A percentile compares a stretch with the other conserved stretches of the same genome.
These are phyloP conservation scores for Achroia grisella DNA, from an alignment of 1,140 invertebrate genomes.

Conservation along the genomic window DNA sequence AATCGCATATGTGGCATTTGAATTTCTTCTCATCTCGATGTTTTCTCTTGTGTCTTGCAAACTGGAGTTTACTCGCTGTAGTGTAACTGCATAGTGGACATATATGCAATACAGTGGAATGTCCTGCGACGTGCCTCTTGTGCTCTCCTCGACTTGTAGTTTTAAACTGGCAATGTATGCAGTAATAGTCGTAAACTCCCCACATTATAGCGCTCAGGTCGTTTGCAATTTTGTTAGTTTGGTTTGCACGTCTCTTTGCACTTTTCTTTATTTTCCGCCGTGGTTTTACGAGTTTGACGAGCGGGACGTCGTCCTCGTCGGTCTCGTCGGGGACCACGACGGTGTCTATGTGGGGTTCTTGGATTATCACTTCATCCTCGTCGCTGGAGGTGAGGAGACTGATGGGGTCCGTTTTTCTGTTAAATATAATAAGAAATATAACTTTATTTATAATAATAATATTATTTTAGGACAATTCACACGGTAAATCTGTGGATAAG, in stretches of 20 bases:
- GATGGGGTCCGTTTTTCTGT: slow-evolving; percentile 41
- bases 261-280: slow-evolving; percentile 4
- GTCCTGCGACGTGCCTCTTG: slow-evolving; percentile 16
- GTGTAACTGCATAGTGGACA: slow-evolving; percentile 41
- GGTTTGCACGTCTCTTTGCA: slow-evolving; percentile 3
- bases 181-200: slow-evolving; percentile 37
- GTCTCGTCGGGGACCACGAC: slow-evolving; percentile 56
- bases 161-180: slow-evolving; percentile 31
- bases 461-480: no score
- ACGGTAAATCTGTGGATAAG: no score
- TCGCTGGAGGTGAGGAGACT: slow-evolving; percentile 57
- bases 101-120: slow-evolving; percentile 27
- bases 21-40: slow-evolving; percentile 36
- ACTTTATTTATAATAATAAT: no score
- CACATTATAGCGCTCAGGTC: slow-evolving; percentile 20
- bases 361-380: slow-evolving; percentile 55
- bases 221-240: neutral
- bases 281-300: slow-evolving; percentile 29
- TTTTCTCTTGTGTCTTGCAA: slow-evolving; percentile 30
- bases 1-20: slow-evolving; percentile 44
- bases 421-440: slow-evolving; percentile 2
- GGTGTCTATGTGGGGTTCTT: slow-evolving; percentile 54
- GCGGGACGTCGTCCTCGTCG: slow-evolving; percentile 51
- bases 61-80: slow-evolving; percentile 34
- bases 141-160: slow-evolving; percentile 22